phyloP scores from a whole-genome alignment of 1,140 invertebrate species.

The Eurosta solidaginis region DNA sequence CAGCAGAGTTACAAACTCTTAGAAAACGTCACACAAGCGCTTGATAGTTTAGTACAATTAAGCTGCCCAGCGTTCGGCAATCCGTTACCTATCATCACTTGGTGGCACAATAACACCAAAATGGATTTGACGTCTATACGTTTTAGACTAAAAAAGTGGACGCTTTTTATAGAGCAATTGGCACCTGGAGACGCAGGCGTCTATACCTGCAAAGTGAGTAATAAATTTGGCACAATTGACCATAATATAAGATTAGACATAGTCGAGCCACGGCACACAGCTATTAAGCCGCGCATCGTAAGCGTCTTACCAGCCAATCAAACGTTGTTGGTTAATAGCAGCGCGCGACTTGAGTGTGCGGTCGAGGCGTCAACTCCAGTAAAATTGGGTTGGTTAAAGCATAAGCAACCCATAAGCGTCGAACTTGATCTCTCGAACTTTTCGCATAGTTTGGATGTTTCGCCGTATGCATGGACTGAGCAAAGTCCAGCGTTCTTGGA shows the following conservation, averaged over 20 bases:
- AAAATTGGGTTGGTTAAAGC: constrained; percentile 72
- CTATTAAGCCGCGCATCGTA: background rate
- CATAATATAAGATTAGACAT: constrained; percentile 66
- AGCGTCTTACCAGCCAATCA: constrained; percentile 76
- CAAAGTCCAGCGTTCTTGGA: constrained; percentile 68
- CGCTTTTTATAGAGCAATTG: constrained; percentile 71
- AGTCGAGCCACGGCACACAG: background rate
- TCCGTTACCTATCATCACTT: constrained; percentile 74
- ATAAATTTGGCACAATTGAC: constrained; percentile 73
- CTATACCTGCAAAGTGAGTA: constrained; percentile 84
- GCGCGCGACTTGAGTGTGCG: constrained; percentile 74
- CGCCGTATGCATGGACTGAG: constrained; percentile 30
- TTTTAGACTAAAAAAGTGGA: constrained; percentile 70
- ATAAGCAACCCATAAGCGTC: background rate
- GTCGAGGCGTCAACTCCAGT: constrained; percentile 76
- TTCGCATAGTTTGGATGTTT: background rate
- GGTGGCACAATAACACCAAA: constrained; percentile 71
- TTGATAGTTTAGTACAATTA: constrained; percentile 68
- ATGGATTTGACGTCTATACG: constrained; percentile 62
- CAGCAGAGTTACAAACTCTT: background rate
- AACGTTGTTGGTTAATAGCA: constrained; percentile 71
- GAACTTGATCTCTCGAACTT: background rate
- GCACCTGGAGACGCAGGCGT: constrained; percentile 77
- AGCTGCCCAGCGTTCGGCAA: constrained; percentile 70
- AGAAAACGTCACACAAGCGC: constrained; percentile 51